These are phyloP conservation scores for Bombus confusus DNA, from an alignment of 1,140 invertebrate species.

Conservation along the genomic window DNA sequence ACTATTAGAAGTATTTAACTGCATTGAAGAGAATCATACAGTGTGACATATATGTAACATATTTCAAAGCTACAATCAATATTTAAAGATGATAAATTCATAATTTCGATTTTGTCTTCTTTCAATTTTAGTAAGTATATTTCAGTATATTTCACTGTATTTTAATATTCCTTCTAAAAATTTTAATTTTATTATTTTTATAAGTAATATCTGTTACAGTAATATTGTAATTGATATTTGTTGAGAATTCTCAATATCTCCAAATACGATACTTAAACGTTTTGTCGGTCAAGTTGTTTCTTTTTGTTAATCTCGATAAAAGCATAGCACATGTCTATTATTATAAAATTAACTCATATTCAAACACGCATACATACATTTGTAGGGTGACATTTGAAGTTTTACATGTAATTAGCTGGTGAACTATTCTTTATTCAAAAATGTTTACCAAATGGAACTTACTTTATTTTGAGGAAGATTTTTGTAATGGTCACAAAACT, in stretches of 20 bases:
- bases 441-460: too few relatives aligned
- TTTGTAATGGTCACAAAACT: too few relatives aligned
- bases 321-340: too few relatives aligned
- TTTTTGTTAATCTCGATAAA: too few relatives aligned
- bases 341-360: too few relatives aligned
- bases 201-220: neutral
- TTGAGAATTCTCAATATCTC: neutral
- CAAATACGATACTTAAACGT: neutral
- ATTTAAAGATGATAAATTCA: neutral
- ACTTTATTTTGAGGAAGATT: too few relatives aligned
- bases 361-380: too few relatives aligned
- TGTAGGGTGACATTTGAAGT: too few relatives aligned
- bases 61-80: neutral
- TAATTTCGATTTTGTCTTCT: neutral
- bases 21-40: neutral
- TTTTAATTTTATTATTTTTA: neutral
- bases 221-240: neutral
- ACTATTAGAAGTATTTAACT: neutral
- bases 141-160: too few relatives aligned
- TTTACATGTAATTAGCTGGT: too few relatives aligned
- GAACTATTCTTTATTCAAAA: too few relatives aligned
- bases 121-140: neutral
- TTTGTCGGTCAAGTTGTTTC: neutral
- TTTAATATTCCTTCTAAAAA: neutral
- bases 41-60: neutral